Percentiles rank a stretch among this genome's conserved stretches.
Conservation (phyloP, 2,888 invertebrate species). For the Thereva nobilitata region DNA sequence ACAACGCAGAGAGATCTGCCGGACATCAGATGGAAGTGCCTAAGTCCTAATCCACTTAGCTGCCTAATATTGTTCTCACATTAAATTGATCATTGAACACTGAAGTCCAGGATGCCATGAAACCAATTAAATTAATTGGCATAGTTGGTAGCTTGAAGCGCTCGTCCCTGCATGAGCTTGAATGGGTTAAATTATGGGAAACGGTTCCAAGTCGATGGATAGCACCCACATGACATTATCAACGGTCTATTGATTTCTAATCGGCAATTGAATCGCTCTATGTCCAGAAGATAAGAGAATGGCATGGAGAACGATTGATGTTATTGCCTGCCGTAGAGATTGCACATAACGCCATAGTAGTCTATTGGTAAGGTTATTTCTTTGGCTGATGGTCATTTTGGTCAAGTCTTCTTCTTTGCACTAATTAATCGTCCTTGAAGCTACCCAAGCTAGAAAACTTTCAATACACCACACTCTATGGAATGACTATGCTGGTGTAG, state of each 20-base stretch:
- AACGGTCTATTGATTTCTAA: slow-evolving; percentile 37
- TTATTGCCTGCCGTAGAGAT: too few relatives aligned
- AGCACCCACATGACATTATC: slow-evolving; percentile 28
- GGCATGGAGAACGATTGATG: too few relatives aligned
- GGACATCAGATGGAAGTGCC: not conserved
- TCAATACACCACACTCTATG: too few relatives aligned
- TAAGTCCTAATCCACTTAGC: slow-evolving; percentile 37
- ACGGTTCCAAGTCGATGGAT: slow-evolving; percentile 25
- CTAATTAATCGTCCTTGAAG: too few relatives aligned
- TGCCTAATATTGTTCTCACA: slow-evolving; percentile 56
- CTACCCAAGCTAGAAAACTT: too few relatives aligned
- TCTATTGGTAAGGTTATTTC: too few relatives aligned
- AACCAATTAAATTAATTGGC: slow-evolving; percentile 36
- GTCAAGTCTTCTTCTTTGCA: too few relatives aligned
- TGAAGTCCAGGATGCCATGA: slow-evolving; percentile 27
- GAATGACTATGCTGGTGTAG: too few relatives aligned
- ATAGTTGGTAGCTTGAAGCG: slow-evolving; percentile 28
- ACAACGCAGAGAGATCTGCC: not conserved
- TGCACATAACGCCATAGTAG: too few relatives aligned
- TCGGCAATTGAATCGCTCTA: slow-evolving; percentile 19
- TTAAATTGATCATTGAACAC: slow-evolving; percentile 58
- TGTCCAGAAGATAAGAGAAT: not conserved
- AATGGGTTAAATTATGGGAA: slow-evolving; percentile 24
- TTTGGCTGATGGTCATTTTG: too few relatives aligned
- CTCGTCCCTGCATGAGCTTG: slow-evolving; percentile 4